These are phyloP conservation scores for Agriopis leucophaearia DNA, from an alignment of 2,888 invertebrate species.

Conservation along the genomic window DNA sequence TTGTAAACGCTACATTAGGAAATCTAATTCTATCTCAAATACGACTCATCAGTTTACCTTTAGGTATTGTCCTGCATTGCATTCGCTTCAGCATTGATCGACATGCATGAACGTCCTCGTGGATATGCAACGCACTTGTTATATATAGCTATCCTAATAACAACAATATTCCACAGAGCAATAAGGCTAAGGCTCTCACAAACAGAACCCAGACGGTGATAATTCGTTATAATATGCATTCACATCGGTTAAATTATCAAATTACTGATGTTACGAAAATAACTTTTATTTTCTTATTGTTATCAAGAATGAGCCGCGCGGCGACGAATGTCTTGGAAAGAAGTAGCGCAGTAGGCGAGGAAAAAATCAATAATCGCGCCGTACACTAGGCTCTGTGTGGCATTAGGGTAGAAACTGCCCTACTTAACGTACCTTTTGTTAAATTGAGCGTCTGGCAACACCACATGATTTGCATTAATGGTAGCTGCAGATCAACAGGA, in stretches of 20 bases:
- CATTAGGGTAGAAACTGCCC: background rate
- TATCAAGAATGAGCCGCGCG: background rate
- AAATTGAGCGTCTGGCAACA: background rate
- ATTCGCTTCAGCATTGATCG: background rate
- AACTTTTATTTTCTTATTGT: background rate
- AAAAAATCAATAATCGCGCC: constrained; percentile 14
- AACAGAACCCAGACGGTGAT: background rate
- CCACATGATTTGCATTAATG: background rate
- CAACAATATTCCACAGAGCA: background rate
- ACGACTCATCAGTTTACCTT: background rate
- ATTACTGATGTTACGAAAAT: no score
- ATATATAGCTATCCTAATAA: background rate
- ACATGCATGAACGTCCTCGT: background rate
- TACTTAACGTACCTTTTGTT: background rate
- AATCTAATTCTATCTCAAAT: background rate
- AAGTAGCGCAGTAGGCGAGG: background rate
- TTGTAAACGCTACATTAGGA: background rate
- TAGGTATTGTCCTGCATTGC: background rate
- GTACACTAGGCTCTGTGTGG: background rate
- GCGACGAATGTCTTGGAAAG: background rate
- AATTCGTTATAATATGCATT: background rate
- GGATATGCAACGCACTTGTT: background rate
- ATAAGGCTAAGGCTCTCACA: background rate
- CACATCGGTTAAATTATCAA: background rate
- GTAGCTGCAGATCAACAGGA: background rate